Conservation (phyloP, 2,113 vertebrate species). For the Prolemur simus region DNA sequence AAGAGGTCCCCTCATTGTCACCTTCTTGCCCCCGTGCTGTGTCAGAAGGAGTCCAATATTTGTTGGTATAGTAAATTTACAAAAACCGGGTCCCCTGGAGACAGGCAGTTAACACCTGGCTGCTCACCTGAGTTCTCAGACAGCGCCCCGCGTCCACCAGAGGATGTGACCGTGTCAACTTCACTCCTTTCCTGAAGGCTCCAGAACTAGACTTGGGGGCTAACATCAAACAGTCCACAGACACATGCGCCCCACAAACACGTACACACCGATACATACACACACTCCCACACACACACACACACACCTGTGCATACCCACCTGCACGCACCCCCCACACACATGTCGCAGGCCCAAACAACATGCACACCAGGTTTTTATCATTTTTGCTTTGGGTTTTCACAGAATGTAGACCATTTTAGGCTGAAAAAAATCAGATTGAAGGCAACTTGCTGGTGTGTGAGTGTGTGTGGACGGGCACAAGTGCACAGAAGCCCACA, state of each 20-base stretch:
- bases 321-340: not conserved
- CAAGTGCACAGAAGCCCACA: not conserved
- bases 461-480: too few species aligned
- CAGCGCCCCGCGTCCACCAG: accelerated
- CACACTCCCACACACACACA: too few species aligned
- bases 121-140: not conserved
- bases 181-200: not conserved
- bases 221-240: not conserved
- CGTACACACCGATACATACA: not conserved
- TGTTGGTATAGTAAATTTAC: not conserved
- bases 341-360: not conserved
- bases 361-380: not conserved
- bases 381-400: not conserved
- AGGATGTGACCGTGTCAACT: accelerated
- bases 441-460: not conserved
- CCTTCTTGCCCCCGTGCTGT: not conserved
- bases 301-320: too few species aligned
- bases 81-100: accelerated
- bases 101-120: not conserved
- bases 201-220: not conserved
- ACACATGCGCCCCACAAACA: not conserved
- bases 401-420: not conserved
- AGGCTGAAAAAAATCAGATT: not conserved
- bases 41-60: not conserved
- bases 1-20: not conserved